Conservation (phyloP, 2,113 vertebrate genomes). For the Alectura lathami region DNA sequence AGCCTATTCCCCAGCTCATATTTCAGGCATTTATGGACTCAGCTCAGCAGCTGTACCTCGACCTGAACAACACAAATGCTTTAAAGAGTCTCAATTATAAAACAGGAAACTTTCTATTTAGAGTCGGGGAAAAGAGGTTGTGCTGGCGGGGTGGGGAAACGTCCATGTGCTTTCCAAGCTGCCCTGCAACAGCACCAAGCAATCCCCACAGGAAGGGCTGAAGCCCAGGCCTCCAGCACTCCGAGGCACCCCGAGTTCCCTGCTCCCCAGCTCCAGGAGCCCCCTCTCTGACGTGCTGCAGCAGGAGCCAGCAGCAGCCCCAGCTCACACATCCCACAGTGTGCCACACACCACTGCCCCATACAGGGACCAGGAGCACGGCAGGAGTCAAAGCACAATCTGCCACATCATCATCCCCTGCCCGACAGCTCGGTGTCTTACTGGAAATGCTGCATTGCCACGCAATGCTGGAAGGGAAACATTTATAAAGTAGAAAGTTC, state of each 20-base stretch:
- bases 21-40: conserved; percentile 10
- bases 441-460: background rate
- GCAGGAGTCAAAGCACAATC: background rate
- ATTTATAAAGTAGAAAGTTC: background rate
- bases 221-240: background rate
- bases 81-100: background rate
- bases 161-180: background rate
- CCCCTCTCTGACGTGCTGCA: background rate
- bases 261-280: background rate
- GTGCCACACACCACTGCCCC: background rate
- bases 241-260: background rate
- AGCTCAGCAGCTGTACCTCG: background rate
- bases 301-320: background rate
- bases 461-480: background rate
- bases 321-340: background rate
- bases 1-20: background rate
- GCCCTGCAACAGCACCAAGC: background rate
- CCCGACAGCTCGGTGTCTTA: background rate
- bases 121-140: background rate
- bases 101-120: conserved; percentile 51
- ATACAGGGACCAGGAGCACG: rapidly evolving
- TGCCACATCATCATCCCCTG: background rate
- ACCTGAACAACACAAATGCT: background rate
- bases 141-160: background rate
- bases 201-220: rapidly evolving